A percentile compares a stretch with the other conserved stretches of the same genome.
These are phyloP conservation scores for Petaurus breviceps DNA, from an alignment of 2,113 vertebrate species.

Conservation along the genomic window DNA sequence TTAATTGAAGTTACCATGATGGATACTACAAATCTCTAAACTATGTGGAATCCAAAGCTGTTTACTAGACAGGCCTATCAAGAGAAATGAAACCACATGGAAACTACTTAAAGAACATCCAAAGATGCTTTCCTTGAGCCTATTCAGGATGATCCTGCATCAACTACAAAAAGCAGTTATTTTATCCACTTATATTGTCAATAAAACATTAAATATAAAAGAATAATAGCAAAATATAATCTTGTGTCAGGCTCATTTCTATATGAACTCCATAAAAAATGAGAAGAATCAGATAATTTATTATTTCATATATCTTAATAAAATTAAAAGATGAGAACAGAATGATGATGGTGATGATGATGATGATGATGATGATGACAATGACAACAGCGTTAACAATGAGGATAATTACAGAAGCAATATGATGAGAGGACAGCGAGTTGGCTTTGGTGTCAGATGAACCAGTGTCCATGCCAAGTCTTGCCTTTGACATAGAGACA, in stretches of 20 bases:
- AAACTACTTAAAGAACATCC: not conserved
- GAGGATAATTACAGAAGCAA: not conserved
- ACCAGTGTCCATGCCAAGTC: not conserved
- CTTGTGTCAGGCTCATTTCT: not conserved
- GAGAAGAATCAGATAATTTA: not conserved
- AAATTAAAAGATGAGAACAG: not conserved
- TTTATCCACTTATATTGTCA: not conserved
- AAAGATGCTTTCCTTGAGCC: not conserved
- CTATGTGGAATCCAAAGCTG: not conserved
- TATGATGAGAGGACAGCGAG: not conserved
- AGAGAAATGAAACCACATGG: not conserved
- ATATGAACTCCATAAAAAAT: not conserved
- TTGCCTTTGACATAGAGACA: not conserved
- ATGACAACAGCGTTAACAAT: not conserved
- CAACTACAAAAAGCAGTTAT: not conserved
- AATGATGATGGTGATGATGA: not conserved
- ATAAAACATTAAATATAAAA: not conserved
- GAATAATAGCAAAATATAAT: not conserved
- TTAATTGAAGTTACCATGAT: not conserved
- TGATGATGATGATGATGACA: not conserved
- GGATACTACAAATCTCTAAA: not conserved
- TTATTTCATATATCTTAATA: not conserved
- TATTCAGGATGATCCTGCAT: not conserved
- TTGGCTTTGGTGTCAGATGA: not conserved
- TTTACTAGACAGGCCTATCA: not conserved